These are phyloP conservation scores for Zalophus californianus DNA, from an alignment of 2,797 vertebrate species.

Conservation along the genomic window DNA sequence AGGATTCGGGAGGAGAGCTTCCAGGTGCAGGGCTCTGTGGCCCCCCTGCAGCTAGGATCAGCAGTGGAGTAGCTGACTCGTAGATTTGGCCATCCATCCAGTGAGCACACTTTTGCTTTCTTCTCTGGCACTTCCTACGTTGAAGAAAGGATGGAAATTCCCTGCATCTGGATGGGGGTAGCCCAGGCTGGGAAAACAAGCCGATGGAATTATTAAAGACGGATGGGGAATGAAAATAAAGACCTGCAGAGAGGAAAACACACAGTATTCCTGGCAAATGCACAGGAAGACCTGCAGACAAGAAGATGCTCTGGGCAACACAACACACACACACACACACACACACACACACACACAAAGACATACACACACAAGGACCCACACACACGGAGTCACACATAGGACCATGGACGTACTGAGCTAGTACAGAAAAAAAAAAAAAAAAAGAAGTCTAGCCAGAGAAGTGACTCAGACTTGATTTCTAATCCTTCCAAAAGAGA, in stretches of 20 bases:
- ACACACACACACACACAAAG: not conserved
- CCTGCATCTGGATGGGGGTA: slow-evolving; percentile 64
- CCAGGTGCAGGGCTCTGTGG: not conserved
- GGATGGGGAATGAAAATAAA: slow-evolving; percentile 41
- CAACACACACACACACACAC: not conserved
- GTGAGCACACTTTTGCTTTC: slow-evolving; percentile 61
- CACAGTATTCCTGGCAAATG: not conserved
- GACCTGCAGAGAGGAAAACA: slow-evolving; percentile 19
- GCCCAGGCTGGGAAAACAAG: slow-evolving; percentile 53
- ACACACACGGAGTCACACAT: not conserved
- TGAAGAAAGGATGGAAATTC: slow-evolving; percentile 70
- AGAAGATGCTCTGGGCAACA: not conserved
- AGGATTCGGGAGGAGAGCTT: not conserved
- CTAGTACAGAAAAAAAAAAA: not conserved
- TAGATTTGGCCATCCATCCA: slow-evolving; percentile 52
- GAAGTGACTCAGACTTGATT: slow-evolving; percentile 62
- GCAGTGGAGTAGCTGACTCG: slow-evolving; percentile 62
- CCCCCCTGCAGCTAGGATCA: slow-evolving; percentile 18
- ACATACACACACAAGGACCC: not conserved
- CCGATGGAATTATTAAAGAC: slow-evolving; percentile 57
- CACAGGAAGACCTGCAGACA: not conserved
- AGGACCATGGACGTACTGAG: not conserved
- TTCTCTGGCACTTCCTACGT: slow-evolving; percentile 60
- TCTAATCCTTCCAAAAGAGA: slow-evolving; percentile 65
- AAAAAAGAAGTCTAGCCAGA: not conserved